Conservation (phyloP, 2,113 vertebrate species). For the Cryptomyrus ogoouensis region DNA sequence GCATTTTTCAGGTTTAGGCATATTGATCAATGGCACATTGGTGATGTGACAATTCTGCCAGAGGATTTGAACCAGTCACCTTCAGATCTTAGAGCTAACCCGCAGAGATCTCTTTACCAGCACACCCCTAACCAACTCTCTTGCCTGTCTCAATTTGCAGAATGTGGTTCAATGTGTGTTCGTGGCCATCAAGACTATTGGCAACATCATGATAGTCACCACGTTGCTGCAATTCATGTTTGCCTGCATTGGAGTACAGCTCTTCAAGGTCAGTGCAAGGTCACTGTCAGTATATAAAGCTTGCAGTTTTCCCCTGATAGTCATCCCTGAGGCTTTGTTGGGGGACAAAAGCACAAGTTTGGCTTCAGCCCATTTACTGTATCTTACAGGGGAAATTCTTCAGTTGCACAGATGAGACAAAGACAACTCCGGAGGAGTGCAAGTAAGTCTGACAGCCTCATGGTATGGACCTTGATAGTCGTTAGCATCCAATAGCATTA, state of each 20-base stretch:
- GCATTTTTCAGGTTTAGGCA: background rate
- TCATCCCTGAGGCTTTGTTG: background rate
- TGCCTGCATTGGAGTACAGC: conserved; percentile 92
- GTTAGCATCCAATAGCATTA: background rate
- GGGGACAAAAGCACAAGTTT: background rate
- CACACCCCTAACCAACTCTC: background rate
- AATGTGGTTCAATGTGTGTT: conserved; percentile 98
- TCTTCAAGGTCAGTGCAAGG: conserved; percentile 78
- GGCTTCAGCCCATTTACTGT: background rate
- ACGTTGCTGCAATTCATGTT: conserved; percentile 98
- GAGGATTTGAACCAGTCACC: background rate
- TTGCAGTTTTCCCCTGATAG: background rate
- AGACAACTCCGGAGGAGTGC: conserved; percentile 87
- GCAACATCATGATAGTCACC: conserved; percentile 99
- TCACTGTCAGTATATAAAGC: background rate
- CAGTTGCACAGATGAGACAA: conserved; percentile 90
- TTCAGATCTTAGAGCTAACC: background rate
- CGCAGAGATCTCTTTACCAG: background rate
- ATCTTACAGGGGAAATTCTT: conserved; percentile 86
- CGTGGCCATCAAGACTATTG: conserved; percentile 94
- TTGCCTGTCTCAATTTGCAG: conserved; percentile 51
- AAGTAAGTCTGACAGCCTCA: conserved; percentile 63
- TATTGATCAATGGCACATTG: background rate
- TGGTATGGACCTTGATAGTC: background rate
- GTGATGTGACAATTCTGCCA: background rate